Percentiles rank a stretch among this genome's conserved stretches.
Conservation (phyloP, 1,140 invertebrate genomes). For the Neelides sp. region DNA sequence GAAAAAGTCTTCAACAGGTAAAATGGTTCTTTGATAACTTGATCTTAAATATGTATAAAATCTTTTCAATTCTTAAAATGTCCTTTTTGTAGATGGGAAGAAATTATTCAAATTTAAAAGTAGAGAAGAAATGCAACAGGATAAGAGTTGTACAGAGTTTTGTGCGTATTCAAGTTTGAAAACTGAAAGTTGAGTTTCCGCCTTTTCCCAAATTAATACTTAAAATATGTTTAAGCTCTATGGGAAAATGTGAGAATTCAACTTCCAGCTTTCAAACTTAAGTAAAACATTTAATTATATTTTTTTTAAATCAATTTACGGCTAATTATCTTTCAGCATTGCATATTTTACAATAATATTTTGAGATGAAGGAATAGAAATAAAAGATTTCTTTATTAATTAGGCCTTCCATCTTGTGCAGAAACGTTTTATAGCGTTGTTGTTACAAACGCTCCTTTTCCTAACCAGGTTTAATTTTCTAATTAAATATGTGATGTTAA, state of each 20-base stretch:
- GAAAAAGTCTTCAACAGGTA: background rate
- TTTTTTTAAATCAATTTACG: background rate
- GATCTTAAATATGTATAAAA: background rate
- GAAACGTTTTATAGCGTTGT: too few species aligned
- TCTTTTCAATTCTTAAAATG: too few species aligned
- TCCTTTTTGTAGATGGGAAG: slow-evolving; percentile 2
- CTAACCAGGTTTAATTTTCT: too few species aligned
- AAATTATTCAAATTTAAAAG: slow-evolving; percentile 22
- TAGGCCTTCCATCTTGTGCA: too few species aligned
- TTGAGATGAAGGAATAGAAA: background rate
- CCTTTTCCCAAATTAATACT: too few species aligned
- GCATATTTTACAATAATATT: background rate
- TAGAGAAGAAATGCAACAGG: slow-evolving; percentile 15
- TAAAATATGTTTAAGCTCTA: background rate
- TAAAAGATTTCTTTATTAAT: too few species aligned
- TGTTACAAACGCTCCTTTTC: too few species aligned
- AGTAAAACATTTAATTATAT: background rate
- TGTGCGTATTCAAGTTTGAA: slow-evolving; percentile 4
- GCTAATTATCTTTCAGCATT: background rate
- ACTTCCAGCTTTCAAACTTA: slow-evolving; percentile 29
- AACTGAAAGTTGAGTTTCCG: too few species aligned
- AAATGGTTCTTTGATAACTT: background rate
- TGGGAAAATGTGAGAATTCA: background rate
- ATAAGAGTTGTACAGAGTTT: slow-evolving; percentile 25
- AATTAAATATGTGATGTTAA: too few species aligned